Evolutionary conservation across 2,113 vertebrate species (phyloP), one percentile per base, ranked within the genome.

Genomic region (Peromyscus californicus): DNA sequence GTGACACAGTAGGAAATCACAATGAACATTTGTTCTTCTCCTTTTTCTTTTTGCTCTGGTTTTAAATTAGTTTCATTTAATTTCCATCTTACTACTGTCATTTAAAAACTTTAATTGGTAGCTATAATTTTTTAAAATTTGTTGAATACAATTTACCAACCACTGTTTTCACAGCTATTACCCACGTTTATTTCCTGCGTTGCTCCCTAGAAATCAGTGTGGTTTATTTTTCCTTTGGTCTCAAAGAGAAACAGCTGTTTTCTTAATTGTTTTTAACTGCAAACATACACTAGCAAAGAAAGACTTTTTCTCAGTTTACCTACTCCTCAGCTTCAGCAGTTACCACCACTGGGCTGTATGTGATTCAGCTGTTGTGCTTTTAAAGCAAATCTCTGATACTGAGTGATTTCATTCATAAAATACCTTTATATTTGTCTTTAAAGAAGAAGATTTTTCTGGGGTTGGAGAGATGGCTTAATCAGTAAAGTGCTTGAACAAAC

Each of bases 151-250:
- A 72, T 91, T 89, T 95, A 24, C 48, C 95, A 89, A 74, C 15
- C 19, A 88, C 7, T 63, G 1, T 87, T 91, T 94, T 88, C 78
- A 4, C 69, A 91, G 51, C n/a, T 93, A 0, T 86, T 91, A 54
- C 15, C 26, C 21, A 39, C 10, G 57, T 83, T 88, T 84, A 76
- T 92, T 89, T 79, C 70, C 72, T 78, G n/a, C 31, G 2, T 94
- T 65, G 24, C 45, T 92, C 19, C n/a, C 72, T 94, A 42, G 70
- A 96, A 70, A 67, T 93, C 26, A 89, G 8, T 91, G 24, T 90
- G 45, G n/a, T 88, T 92, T 97, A 39, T 94, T 39, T 94, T 85
- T 82, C 51, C 67, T 83, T 96, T 97, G 95, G 54, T 79, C 51
- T 78, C 69, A 90, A 72, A 89, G 16, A 89, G 12, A 87, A 92